These are phyloP conservation scores for Drosophila fuyamai DNA, from an alignment of 1,140 invertebrate species.

Conservation along the genomic window DNA sequence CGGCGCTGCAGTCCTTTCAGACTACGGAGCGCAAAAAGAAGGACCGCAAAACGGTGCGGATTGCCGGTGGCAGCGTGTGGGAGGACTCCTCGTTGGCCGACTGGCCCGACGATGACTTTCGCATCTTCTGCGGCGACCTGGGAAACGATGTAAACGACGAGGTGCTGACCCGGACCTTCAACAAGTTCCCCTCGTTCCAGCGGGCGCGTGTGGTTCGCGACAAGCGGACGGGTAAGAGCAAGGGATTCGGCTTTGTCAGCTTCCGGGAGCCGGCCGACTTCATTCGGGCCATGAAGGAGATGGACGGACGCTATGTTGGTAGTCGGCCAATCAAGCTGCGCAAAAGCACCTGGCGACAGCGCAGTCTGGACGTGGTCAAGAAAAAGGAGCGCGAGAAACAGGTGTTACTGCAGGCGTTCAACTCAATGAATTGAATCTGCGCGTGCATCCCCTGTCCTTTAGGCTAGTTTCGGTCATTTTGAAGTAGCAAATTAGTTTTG, in stretches of 20 bases:
- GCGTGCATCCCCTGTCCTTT: constrained; percentile 24
- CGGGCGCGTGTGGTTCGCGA: constrained; percentile 98
- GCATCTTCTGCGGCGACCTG: constrained; percentile 99
- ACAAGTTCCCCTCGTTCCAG: constrained; percentile 97
- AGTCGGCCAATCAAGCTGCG: constrained; percentile 98
- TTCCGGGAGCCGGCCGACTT: constrained; percentile 99
- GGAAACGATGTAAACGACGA: constrained; percentile 99
- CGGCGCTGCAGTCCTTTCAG: constrained; percentile 86
- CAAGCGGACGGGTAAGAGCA: constrained; percentile 98
- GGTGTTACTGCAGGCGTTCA: constrained; percentile 89
- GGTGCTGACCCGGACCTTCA: constrained; percentile 95
- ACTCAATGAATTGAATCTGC: constrained; percentile 60
- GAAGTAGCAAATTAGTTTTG: constrained; percentile 63
- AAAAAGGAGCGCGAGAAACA: constrained; percentile 98
- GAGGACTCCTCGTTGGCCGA: constrained; percentile 96
- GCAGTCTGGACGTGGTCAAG: constrained; percentile 96
- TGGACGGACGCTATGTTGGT: constrained; percentile 98
- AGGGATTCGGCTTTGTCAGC: constrained; percentile 99
- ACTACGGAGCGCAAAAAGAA: constrained; percentile 87
- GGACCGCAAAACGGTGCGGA: constrained; percentile 89
- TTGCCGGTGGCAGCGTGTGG: constrained; percentile 97
- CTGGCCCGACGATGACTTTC: constrained; percentile 98
- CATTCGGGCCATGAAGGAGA: constrained; percentile 99
- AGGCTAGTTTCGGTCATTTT: constrained; percentile 73
- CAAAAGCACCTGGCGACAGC: constrained; percentile 98